Conservation (phyloP, 2,888 invertebrate genomes). For the Onthophagus sagittarius region DNA sequence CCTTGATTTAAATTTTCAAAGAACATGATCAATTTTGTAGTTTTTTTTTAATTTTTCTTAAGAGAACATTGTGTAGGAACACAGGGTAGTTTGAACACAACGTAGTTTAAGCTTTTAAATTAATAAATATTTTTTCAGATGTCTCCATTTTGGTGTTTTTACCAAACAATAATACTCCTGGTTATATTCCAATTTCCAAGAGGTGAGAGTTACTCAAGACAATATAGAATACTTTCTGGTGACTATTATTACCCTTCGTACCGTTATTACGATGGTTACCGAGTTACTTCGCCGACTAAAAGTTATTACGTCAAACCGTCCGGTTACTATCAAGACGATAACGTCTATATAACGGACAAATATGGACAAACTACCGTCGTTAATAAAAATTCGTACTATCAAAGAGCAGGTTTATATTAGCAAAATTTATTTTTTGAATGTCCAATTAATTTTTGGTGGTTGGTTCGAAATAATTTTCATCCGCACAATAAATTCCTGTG, state of each 20-base stretch:
- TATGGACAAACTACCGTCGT: conserved; percentile 41
- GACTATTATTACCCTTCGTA: conserved; percentile 22
- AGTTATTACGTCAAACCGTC: conserved; percentile 20
- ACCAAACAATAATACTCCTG: not conserved
- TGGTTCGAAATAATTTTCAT: not conserved
- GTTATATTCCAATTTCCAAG: conserved; percentile 20
- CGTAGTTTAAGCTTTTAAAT: not conserved
- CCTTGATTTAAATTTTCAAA: too few species aligned
- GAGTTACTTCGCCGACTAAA: not conserved
- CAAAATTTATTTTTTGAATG: not conserved
- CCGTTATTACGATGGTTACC: conserved; percentile 16
- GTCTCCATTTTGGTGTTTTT: not conserved
- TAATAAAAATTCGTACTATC: conserved; percentile 27
- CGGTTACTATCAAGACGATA: conserved; percentile 27
- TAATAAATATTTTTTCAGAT: conserved; percentile 1
- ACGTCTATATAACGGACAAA: conserved; percentile 44
- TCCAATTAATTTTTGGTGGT: not conserved
- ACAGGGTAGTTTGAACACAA: too few species aligned
- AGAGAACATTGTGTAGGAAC: too few species aligned
- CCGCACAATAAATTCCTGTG: too few species aligned
- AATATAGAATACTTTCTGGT: conserved; percentile 17
- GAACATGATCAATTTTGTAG: too few species aligned
- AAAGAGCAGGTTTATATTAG: conserved; percentile 11
- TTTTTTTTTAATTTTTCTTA: too few species aligned
- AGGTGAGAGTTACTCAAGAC: conserved; percentile 18